Evolutionary conservation across 2,888 invertebrate species (phyloP).

Genomic region (Synergus itoensis): DNA sequence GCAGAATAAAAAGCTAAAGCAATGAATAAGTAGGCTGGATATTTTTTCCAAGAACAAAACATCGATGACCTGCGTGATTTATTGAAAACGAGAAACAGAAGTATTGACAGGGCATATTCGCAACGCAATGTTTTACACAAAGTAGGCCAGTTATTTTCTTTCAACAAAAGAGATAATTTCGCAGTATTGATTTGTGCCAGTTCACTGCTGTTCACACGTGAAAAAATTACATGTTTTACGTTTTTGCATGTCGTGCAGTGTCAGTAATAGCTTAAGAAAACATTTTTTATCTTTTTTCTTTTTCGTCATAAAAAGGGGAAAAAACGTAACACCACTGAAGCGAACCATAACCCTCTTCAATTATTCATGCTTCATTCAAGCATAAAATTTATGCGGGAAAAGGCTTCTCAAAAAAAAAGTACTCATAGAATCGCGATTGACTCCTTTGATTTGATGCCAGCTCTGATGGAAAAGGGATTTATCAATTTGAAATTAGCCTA

Average conservation of each 20-base stretch:
- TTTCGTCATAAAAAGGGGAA: neutral
- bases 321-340: neutral
- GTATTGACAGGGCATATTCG: too few species aligned
- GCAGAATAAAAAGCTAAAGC: too few species aligned
- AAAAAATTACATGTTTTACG: slow-evolving; percentile 19
- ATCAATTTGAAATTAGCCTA: neutral
- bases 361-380: slow-evolving; percentile 1
- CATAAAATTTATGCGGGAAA: slow-evolving; percentile 9
- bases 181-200: neutral
- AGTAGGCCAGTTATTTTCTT: slow-evolving; percentile 21
- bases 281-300: neutral
- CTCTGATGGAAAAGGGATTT: neutral
- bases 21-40: too few species aligned
- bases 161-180: slow-evolving; percentile 24
- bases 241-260: neutral
- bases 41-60: too few species aligned
- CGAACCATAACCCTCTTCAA: neutral
- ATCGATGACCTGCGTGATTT: neutral
- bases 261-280: slow-evolving; percentile 13
- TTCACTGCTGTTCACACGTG: neutral
- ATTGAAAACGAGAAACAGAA: neutral
- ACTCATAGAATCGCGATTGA: neutral
- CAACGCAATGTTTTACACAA: slow-evolving; percentile 13
- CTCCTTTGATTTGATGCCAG: neutral
- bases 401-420: neutral